A percentile compares a stretch with the other conserved stretches of the same genome.
Conservation (phyloP, 30 jellyfish, hydroid and myxozoan species). For the Rhopilema esculentum region DNA sequence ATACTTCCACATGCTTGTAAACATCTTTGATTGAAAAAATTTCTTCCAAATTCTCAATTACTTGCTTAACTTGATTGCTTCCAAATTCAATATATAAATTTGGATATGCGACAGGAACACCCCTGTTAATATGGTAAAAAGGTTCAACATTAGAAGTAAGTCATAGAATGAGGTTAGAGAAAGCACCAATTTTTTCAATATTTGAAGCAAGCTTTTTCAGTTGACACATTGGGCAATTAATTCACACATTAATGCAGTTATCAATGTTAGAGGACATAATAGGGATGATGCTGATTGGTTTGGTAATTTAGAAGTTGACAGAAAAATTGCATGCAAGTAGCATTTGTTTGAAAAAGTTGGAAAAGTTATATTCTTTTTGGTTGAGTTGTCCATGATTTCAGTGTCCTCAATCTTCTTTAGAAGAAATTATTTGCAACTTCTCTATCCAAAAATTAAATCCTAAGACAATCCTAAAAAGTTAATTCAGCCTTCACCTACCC, state of each 20-base stretch:
- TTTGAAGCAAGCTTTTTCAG: not conserved
- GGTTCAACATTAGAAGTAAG: not conserved
- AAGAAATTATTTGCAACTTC: not conserved
- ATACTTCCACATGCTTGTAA: conserved; percentile 8
- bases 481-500: not conserved
- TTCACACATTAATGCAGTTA: not conserved
- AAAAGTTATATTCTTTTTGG: not conserved
- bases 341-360: not conserved
- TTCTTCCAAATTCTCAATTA: conserved; percentile 4
- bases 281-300: not conserved
- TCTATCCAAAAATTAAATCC: not conserved
- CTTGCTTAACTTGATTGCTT: conserved; percentile 9
- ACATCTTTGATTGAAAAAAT: conserved; percentile 14
- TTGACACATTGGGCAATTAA: not conserved
- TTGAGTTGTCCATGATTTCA: not conserved
- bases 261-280: not conserved
- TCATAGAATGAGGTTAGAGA: not conserved
- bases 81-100: conserved; percentile 6
- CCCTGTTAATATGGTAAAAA: not conserved
- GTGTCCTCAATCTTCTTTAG: not conserved
- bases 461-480: not conserved
- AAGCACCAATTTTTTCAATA: not conserved
- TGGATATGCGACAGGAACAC: conserved; percentile 35
- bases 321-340: not conserved
- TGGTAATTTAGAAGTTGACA: not conserved